Base-by-base conservation (phyloP, 2,888 invertebrate genomes). In the Drosophila prolongata region DNA sequence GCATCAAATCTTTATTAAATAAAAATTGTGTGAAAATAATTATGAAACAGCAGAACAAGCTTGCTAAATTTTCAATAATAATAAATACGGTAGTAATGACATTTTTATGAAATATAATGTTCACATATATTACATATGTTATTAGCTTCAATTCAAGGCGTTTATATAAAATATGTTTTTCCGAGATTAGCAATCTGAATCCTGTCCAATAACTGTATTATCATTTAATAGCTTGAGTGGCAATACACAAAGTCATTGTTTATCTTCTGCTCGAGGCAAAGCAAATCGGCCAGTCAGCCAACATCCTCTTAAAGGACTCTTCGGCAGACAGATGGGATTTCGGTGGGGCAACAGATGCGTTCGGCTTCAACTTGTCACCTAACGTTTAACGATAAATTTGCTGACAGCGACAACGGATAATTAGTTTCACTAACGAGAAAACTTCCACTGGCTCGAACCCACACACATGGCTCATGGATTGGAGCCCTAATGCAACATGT, bases 381-480 rank as follows among this genome's bases (percentile, higher is more conserved):
- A 86, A 59, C 88, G 79, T 86, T 85, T 88, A 85, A 85, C 84
- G 84, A 76, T 88, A 88, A 67, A 88, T 86, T 88, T 83, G 87
- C 85, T 88, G 87, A 86, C 88, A 85, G 85, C 88, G 73, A 89
- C 89, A 88, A 88, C 83, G 82, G 75, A 86, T 90, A 90, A 90
- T 90, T 90, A 90, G 90, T 87, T 89, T 79, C 79, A 83, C 89
- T 90, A 90, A 90, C 89, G 90, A 90, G 90, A 88, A 90, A 90
- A 90, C 82, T 90, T 90, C 80, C 79, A 83, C 86, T 76, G 81
- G 79, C 79, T 66, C 73, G 78, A 50, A 57, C 35, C 37, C 59
- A 62, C 55, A 42, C 50, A 56, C 38, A 42, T 55, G 38, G 76
- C 83, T 76, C 78, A 72, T 77, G 82, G 82, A 79, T 82, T 71